Conservation (phyloP, 1,140 invertebrate species). For the Polyergus mexicanus region DNA sequence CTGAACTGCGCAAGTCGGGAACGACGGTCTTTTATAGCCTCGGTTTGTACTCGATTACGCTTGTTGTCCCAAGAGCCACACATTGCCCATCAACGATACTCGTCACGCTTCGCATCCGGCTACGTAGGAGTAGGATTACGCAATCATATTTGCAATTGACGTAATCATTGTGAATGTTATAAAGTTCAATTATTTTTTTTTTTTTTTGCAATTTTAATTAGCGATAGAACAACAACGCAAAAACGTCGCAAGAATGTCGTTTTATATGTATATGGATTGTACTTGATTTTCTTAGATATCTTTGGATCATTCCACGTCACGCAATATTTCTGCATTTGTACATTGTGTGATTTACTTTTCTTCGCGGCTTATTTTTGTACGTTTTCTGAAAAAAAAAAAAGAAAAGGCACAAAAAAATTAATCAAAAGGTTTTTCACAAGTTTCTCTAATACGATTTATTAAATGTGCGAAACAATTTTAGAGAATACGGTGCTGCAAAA, state of each 20-base stretch:
- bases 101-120: slow-evolving; percentile 47
- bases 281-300: not conserved
- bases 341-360: not conserved
- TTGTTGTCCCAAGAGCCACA: not conserved
- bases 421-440: not conserved
- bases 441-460: not conserved
- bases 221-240: not conserved
- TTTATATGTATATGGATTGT: not conserved
- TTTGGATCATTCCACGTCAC: not conserved
- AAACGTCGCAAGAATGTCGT: too few species aligned
- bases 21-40: slow-evolving; percentile 67
- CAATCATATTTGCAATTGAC: not conserved
- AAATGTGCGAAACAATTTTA: slow-evolving; percentile 22
- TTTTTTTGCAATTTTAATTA: slow-evolving; percentile 17
- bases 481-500: not conserved
- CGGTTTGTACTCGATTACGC: slow-evolving; percentile 43
- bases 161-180: slow-evolving; percentile 8
- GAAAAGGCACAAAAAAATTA: not conserved
- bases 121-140: slow-evolving; percentile 46
- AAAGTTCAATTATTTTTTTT: slow-evolving; percentile 21
- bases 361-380: not conserved
- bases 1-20: slow-evolving; percentile 39
- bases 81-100: slow-evolving; percentile 26
- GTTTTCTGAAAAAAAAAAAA: too few species aligned
- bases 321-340: not conserved